phyloP scores from a whole-genome alignment of 2,113 vertebrate species.

The Ictalurus punctatus region DNA sequence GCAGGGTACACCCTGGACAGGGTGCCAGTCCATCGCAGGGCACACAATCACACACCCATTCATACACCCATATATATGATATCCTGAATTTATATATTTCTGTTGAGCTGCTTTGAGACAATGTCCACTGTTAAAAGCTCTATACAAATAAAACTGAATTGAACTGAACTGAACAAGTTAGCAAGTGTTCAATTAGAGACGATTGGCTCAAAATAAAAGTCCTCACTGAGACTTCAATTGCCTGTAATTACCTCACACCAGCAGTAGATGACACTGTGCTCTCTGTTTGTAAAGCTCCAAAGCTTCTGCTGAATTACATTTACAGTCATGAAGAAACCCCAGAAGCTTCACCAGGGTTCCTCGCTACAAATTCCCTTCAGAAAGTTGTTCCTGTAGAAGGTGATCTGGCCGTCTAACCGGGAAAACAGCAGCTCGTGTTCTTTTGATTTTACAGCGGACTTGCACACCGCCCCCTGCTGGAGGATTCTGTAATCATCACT shows the following conservation, averaged over 20 bases:
- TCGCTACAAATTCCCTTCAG: background rate
- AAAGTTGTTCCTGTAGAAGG: background rate
- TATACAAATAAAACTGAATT: no score
- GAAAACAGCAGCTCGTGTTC: no score
- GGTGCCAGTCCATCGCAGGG: no score
- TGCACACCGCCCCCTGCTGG: background rate
- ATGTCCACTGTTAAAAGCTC: no score
- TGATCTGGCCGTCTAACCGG: background rate
- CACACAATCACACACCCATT: no score
- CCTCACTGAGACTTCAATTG: background rate
- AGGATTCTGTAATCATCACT: background rate
- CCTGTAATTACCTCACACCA: conserved; percentile 1
- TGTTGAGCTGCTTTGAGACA: no score
- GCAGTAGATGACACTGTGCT: background rate
- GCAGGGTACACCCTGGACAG: no score
- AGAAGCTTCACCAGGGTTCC: background rate
- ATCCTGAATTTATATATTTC: no score
- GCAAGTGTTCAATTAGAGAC: background rate
- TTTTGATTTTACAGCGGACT: background rate
- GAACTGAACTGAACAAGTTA: background rate
- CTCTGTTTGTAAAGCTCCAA: background rate
- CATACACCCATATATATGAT: no score
- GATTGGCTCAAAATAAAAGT: background rate
- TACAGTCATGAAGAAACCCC: background rate
- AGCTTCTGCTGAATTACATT: background rate